These are phyloP conservation scores for Nemurella pictetii DNA, from an alignment of 2,888 invertebrate species.

Conservation along the genomic window DNA sequence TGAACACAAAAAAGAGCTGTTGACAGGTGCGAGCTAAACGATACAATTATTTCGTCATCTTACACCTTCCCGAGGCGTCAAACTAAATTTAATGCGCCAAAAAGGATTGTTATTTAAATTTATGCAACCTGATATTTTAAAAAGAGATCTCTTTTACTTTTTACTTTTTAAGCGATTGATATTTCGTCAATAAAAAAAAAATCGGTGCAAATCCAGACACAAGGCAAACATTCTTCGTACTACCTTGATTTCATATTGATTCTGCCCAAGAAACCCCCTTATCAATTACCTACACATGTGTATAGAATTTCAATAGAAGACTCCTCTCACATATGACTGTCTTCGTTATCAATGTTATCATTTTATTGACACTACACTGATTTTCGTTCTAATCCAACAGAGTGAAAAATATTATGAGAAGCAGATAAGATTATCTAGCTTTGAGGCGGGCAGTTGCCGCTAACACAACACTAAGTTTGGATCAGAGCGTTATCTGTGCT, in stretches of 20 bases:
- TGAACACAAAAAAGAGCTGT: background rate
- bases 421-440: background rate
- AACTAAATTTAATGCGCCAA: background rate
- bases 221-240: background rate
- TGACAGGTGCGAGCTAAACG: background rate
- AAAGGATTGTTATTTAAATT: background rate
- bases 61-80: background rate
- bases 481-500: background rate
- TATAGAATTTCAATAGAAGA: background rate
- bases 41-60: background rate
- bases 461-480: background rate
- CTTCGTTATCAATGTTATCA: constrained; percentile 10
- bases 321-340: background rate
- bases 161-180: background rate
- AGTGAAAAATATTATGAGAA: background rate
- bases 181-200: background rate
- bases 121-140: background rate
- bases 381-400: background rate
- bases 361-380: background rate
- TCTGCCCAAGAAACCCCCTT: background rate
- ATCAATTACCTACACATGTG: background rate
- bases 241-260: background rate
- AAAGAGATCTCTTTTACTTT: background rate
- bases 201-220: background rate
- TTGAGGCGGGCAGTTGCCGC: background rate